A percentile compares a stretch with the other conserved stretches of the same genome.
Conservation (phyloP, 1,140 invertebrate genomes). For the Aphelenchoides fujianensis region DNA sequence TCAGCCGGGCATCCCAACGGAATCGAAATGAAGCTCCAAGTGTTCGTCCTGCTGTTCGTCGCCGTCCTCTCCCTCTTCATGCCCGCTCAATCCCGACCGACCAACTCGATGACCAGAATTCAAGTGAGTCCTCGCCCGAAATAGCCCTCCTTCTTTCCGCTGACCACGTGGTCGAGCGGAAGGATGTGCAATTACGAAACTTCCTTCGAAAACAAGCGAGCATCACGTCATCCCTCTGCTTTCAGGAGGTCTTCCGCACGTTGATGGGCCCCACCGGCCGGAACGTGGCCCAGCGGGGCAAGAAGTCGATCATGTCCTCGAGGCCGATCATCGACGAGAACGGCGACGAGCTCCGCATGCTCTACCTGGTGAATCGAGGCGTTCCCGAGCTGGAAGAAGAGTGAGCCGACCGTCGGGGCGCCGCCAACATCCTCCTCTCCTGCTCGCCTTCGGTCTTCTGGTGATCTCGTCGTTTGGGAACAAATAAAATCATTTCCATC, state of each 20-base stretch:
- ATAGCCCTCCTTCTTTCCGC: background rate
- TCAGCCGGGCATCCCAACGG: no score
- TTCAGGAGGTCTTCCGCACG: conserved; percentile 14
- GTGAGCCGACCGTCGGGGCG: background rate
- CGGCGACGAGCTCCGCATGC: background rate
- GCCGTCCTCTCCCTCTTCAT: background rate
- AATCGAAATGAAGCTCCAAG: conserved; percentile 8
- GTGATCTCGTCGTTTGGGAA: background rate
- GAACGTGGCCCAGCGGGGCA: background rate
- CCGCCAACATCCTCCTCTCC: background rate
- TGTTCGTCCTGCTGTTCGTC: background rate
- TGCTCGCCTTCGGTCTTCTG: background rate
- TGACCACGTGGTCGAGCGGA: background rate
- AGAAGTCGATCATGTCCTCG: conserved; percentile 1
- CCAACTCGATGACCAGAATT: background rate
- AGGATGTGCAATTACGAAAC: background rate
- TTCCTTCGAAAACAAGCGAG: conserved; percentile 7
- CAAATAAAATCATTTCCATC: background rate
- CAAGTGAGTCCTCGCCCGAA: background rate
- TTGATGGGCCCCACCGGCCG: background rate
- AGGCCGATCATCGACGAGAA: background rate
- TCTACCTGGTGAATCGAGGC: background rate
- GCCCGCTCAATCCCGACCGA: background rate
- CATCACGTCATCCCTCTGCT: background rate
- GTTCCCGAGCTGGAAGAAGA: background rate